Evolutionary conservation across 2,888 invertebrate genomes (phyloP).

Genomic region (Liodrosophila aerea): DNA sequence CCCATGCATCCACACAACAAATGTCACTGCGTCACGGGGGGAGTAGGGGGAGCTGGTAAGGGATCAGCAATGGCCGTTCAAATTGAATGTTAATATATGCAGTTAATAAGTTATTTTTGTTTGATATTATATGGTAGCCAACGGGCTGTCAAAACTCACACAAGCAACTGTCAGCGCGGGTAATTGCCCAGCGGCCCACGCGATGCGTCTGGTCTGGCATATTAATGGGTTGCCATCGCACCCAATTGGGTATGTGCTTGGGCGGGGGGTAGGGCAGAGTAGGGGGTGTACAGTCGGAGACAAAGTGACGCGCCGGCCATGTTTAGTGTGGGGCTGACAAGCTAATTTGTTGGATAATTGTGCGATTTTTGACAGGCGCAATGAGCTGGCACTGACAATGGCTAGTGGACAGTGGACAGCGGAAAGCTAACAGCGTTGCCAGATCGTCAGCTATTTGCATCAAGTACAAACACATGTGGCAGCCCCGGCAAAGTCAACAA

Average conservation of each 20-base stretch:
- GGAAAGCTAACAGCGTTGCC: slow-evolving; percentile 45
- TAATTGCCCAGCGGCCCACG: slow-evolving; percentile 79
- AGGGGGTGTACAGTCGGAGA: slow-evolving; percentile 33
- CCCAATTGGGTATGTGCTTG: not conserved
- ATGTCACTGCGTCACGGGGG: slow-evolving; percentile 63
- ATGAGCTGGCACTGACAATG: slow-evolving; percentile 20
- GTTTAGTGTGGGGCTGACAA: slow-evolving; percentile 59
- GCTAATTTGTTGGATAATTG: slow-evolving; percentile 72
- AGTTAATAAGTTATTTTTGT: slow-evolving; percentile 78
- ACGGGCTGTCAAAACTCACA: slow-evolving; percentile 80
- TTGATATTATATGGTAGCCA: slow-evolving; percentile 79
- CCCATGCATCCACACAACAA: slow-evolving; percentile 76
- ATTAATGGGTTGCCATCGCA: slow-evolving; percentile 62
- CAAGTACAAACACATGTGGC: slow-evolving; percentile 24
- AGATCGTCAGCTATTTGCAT: slow-evolving; percentile 28
- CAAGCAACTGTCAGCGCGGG: slow-evolving; percentile 77
- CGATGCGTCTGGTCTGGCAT: slow-evolving; percentile 74
- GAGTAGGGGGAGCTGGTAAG: not conserved
- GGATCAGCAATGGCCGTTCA: slow-evolving; percentile 70
- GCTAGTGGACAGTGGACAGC: too few relatives aligned
- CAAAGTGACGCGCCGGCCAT: slow-evolving; percentile 65
- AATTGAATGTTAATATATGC: slow-evolving; percentile 81
- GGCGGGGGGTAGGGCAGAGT: slow-evolving; percentile 6
- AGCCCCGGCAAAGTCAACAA: slow-evolving; percentile 38
- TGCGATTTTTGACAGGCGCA: slow-evolving; percentile 60